These are phyloP conservation scores for Agrochola lota DNA, from an alignment of 2,888 invertebrate species.

Conservation along the genomic window DNA sequence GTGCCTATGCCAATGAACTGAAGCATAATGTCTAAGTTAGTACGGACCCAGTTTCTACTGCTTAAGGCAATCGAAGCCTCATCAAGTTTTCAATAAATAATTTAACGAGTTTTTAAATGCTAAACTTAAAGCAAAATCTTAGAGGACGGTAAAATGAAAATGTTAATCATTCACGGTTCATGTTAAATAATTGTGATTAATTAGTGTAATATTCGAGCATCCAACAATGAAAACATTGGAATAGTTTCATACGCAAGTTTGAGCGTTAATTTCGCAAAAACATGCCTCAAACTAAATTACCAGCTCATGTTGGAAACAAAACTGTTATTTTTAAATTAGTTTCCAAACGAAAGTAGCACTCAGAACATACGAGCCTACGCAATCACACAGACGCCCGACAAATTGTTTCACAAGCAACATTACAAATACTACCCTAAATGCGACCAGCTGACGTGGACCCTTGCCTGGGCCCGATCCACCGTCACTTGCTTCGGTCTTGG, in stretches of 20 bases:
- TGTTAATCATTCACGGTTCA: not conserved
- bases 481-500: not conserved
- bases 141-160: not conserved
- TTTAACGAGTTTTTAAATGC: not conserved
- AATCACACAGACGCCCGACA: constrained; percentile 73
- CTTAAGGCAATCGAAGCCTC: not conserved
- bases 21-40: not conserved
- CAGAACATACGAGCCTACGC: constrained; percentile 66
- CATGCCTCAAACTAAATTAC: constrained; percentile 49
- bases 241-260: not conserved
- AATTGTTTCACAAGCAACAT: constrained; percentile 84
- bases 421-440: constrained; percentile 81
- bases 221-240: not conserved
- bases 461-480: not conserved
- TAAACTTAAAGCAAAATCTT: not conserved
- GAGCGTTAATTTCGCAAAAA: constrained; percentile 26
- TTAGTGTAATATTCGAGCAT: not conserved
- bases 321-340: constrained; percentile 69
- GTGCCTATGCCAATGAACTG: not conserved
- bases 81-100: not conserved
- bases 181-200: not conserved
- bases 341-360: constrained; percentile 68
- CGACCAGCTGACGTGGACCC: constrained; percentile 73
- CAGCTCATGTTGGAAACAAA: constrained; percentile 54
- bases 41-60: no score